Conservation (phyloP, 1,140 invertebrate genomes). For the Papilio polyxenes region DNA sequence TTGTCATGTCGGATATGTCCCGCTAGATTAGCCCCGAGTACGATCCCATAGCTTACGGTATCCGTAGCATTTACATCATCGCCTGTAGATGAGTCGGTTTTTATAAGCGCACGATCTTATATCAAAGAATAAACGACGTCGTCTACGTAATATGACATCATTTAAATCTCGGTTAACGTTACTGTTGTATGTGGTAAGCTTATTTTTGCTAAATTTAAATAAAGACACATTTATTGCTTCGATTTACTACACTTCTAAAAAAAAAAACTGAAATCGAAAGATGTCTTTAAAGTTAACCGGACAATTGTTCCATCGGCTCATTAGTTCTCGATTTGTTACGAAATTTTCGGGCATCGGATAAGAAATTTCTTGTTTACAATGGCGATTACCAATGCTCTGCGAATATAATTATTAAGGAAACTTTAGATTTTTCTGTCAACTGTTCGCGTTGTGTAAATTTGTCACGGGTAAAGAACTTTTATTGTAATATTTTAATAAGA, state of each 20-base stretch:
- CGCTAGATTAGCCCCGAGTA: slow-evolving; percentile 34
- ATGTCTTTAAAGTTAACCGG: neutral
- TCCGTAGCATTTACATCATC: slow-evolving; percentile 39
- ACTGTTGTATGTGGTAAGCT: slow-evolving; percentile 2
- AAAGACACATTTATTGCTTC: neutral
- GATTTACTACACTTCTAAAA: neutral
- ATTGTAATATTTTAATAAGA: no score
- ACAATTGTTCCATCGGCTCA: neutral
- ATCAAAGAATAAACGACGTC: slow-evolving; percentile 16
- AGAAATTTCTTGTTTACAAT: slow-evolving; percentile 35
- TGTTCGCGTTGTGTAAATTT: neutral
- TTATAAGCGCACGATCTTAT: slow-evolving; percentile 1
- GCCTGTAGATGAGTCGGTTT: slow-evolving; percentile 17
- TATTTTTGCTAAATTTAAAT: neutral
- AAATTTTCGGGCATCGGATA: slow-evolving; percentile 40
- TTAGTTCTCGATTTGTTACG: slow-evolving; percentile 12
- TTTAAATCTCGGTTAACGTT: neutral
- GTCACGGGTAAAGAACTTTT: neutral
- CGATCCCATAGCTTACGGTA: slow-evolving; percentile 43
- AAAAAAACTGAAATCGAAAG: neutral
- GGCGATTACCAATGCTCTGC: slow-evolving; percentile 28
- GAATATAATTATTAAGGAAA: slow-evolving; percentile 39
- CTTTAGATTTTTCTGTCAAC: slow-evolving; percentile 17
- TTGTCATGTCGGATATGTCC: slow-evolving; percentile 15
- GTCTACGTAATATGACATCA: slow-evolving; percentile 11